Conservation (phyloP, 1,140 invertebrate species). For the Plutomurus gul region DNA sequence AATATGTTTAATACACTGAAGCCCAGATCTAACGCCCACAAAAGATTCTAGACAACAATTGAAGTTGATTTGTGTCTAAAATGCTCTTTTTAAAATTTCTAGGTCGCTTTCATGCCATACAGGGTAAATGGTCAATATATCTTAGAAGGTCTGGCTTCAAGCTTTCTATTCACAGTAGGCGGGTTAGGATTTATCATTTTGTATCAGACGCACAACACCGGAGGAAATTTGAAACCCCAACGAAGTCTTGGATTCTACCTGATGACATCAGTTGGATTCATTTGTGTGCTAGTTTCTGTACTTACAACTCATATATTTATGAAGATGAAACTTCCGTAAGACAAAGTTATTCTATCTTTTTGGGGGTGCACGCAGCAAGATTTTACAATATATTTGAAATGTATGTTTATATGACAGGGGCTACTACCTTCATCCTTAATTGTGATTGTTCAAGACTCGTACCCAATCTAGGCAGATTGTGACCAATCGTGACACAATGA, state of each 20-base stretch:
- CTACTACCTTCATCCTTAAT: conserved; percentile 52
- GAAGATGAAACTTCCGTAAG: conserved; percentile 95
- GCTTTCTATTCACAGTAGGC: conserved; percentile 93
- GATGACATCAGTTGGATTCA: conserved; percentile 88
- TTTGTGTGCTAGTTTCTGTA: conserved; percentile 91
- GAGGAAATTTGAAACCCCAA: conserved; percentile 83
- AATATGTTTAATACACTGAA: too few species aligned
- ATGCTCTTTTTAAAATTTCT: conserved; percentile 14
- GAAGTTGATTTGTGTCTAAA: conserved; percentile 27
- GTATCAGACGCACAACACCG: conserved; percentile 89
- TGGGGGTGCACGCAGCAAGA: too few species aligned
- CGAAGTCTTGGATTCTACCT: conserved; percentile 64
- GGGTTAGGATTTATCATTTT: conserved; percentile 95
- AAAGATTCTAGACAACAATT: not conserved
- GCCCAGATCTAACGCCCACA: conserved; percentile 22
- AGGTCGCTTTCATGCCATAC: conserved; percentile 98
- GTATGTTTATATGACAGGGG: conserved; percentile 41
- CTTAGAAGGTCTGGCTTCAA: conserved; percentile 96
- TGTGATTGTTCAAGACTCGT: too few species aligned
- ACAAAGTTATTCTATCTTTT: not conserved
- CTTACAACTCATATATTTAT: conserved; percentile 98
- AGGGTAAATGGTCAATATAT: conserved; percentile 98
- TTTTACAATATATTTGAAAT: too few species aligned
- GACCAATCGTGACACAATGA: too few species aligned
- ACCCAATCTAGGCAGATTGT: too few species aligned